Percentiles rank a stretch among this genome's conserved stretches.
phyloP scores from a whole-genome alignment of 2,113 vertebrate species.

The Aythya baeri region DNA sequence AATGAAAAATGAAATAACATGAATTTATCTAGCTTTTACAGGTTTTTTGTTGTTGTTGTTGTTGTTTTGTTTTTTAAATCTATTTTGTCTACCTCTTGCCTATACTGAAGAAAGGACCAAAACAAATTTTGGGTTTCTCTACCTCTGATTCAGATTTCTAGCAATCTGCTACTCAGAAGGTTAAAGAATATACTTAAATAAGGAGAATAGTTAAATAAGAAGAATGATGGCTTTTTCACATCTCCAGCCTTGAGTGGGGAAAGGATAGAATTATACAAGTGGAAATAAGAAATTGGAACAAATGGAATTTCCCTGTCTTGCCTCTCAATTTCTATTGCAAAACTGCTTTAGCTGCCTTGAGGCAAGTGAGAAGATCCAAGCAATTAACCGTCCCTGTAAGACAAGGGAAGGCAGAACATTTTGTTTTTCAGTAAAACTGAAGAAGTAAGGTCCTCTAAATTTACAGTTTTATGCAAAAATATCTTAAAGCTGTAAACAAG shows the following conservation, averaged over 20 bases:
- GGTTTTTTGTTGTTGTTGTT: neutral
- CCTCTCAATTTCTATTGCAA: neutral
- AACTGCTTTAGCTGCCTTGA: neutral
- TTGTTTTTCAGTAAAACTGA: neutral
- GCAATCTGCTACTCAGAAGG: neutral
- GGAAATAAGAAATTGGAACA: neutral
- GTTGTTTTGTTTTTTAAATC: neutral
- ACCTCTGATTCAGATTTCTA: neutral
- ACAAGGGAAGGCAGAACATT: neutral
- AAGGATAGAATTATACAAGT: neutral
- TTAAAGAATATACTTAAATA: neutral
- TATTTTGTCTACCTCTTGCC: neutral
- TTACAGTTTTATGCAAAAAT: neutral
- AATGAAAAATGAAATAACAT: neutral
- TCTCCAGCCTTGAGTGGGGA: neutral
- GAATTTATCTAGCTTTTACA: neutral
- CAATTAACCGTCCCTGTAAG: neutral
- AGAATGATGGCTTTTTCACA: neutral
- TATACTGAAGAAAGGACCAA: neutral
- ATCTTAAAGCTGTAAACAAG: neutral
- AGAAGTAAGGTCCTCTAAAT: neutral
- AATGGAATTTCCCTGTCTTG: slow-evolving; percentile 22
- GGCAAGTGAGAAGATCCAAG: neutral
- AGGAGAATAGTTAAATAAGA: neutral
- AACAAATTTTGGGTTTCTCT: neutral